Conservation (phyloP, 2,888 invertebrate genomes). For the Campoletis raptor region DNA sequence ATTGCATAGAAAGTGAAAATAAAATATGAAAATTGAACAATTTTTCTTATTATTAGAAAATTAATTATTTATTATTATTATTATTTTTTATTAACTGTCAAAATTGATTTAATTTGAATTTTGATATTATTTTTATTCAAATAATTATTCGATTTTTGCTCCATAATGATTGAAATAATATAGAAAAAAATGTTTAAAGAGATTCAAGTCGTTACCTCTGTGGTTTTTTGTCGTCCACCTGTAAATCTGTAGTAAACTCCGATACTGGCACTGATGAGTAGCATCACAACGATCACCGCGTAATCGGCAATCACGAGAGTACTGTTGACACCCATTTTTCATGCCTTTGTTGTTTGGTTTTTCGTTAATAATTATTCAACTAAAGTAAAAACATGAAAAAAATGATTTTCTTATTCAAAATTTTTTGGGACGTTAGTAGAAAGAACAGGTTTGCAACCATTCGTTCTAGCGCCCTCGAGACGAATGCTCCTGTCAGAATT, state of each 20-base stretch:
- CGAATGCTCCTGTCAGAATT: constrained; percentile 13
- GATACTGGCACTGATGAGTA: constrained; percentile 90
- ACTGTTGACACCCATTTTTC: constrained; percentile 59
- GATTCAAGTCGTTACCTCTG: constrained; percentile 86
- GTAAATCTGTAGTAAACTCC: constrained; percentile 94
- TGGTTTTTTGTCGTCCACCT: constrained; percentile 93
- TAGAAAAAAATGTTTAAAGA: not conserved
- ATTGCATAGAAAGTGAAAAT: not conserved
- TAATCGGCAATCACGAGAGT: constrained; percentile 91
- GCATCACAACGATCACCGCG: constrained; percentile 89
- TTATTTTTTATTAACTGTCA: too few relatives aligned
- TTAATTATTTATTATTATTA: too few relatives aligned
- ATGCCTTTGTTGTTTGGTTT: not conserved
- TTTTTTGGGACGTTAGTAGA: not conserved
- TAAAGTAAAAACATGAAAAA: not conserved
- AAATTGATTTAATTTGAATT: not conserved
- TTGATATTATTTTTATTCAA: not conserved
- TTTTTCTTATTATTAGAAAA: not conserved
- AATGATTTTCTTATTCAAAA: not conserved
- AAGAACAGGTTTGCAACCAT: not conserved
- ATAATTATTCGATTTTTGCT: not conserved
- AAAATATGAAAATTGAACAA: not conserved
- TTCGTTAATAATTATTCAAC: not conserved
- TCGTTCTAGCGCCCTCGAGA: constrained; percentile 1
- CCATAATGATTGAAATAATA: not conserved